Evolutionary conservation across 2,888 invertebrate species (phyloP).

Genomic region (Chrysina gloriosa): DNA sequence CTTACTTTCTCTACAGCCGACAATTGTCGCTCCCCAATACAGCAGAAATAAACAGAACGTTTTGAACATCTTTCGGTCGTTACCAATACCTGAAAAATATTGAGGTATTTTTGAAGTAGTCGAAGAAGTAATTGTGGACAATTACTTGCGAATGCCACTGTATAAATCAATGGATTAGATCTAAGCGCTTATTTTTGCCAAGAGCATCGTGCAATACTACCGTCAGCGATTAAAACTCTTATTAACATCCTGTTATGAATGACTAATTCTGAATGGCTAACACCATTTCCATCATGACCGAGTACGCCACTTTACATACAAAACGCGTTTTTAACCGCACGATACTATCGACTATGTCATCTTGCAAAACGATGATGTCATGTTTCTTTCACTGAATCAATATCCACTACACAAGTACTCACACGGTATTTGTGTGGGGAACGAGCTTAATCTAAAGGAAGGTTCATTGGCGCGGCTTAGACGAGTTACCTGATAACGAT

Average conservation of each 20-base stretch:
- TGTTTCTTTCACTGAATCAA: constrained; percentile 25
- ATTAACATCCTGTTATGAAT: neutral
- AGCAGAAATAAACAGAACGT: constrained; percentile 22
- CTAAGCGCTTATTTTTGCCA: too few relatives aligned
- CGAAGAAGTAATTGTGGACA: too few relatives aligned
- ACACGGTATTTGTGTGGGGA: neutral
- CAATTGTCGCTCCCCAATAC: constrained; percentile 22
- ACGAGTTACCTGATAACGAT: neutral
- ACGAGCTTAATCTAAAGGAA: neutral
- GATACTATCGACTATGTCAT: constrained; percentile 31
- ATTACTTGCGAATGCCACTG: too few relatives aligned
- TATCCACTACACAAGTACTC: constrained; percentile 17
- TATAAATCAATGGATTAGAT: too few relatives aligned
- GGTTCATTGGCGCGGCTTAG: neutral
- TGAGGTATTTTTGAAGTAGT: too few relatives aligned
- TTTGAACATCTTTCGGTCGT: constrained; percentile 11
- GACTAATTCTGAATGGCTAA: neutral
- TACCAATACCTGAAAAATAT: neutral
- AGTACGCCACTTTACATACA: too few relatives aligned
- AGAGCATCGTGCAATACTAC: too few relatives aligned
- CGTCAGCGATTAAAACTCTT: neutral
- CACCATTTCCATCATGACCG: too few relatives aligned
- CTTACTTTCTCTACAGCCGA: constrained; percentile 30
- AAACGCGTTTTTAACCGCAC: too few relatives aligned
- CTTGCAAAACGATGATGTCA: constrained; percentile 28